phyloP scores from a whole-genome alignment of 2,888 invertebrate species.

The Drosophila nr. fundita region DNA sequence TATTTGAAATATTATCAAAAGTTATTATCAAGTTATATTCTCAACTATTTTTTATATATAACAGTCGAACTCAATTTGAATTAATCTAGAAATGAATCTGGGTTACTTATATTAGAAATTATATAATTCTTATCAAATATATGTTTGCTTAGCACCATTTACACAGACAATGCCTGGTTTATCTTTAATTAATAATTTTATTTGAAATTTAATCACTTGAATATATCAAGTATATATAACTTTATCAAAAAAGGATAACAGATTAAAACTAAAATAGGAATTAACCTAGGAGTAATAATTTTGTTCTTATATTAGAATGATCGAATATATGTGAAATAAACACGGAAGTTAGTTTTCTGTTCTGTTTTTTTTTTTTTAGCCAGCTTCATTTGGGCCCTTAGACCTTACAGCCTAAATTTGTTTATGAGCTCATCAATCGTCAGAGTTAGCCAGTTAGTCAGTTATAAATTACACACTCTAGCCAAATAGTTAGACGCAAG shows the following conservation, averaged over 20 bases:
- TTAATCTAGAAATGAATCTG: too few relatives aligned
- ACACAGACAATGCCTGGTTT: neutral
- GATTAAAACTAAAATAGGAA: neutral
- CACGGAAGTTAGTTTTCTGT: neutral
- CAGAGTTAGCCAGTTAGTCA: slow-evolving; percentile 3
- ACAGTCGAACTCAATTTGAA: too few relatives aligned
- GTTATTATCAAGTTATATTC: too few relatives aligned
- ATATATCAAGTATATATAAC: neutral
- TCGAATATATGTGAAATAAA: neutral
- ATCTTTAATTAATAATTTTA: neutral
- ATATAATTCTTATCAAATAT: too few relatives aligned
- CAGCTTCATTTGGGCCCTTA: slow-evolving; percentile 25
- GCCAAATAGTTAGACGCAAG: slow-evolving; percentile 16
- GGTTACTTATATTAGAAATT: too few relatives aligned
- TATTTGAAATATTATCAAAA: too few relatives aligned
- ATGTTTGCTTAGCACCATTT: too few relatives aligned
- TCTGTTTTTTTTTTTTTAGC: neutral
- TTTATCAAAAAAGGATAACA: neutral
- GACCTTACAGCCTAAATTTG: slow-evolving; percentile 15
- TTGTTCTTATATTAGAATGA: neutral
- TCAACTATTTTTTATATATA: too few relatives aligned
- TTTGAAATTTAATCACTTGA: neutral
- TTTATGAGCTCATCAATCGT: slow-evolving; percentile 48
- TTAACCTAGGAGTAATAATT: neutral
- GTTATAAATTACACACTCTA: slow-evolving; percentile 34